These are phyloP conservation scores for Botrylloides violaceus DNA, from an alignment of 23 tunicate genomes.

Conservation along the genomic window DNA sequence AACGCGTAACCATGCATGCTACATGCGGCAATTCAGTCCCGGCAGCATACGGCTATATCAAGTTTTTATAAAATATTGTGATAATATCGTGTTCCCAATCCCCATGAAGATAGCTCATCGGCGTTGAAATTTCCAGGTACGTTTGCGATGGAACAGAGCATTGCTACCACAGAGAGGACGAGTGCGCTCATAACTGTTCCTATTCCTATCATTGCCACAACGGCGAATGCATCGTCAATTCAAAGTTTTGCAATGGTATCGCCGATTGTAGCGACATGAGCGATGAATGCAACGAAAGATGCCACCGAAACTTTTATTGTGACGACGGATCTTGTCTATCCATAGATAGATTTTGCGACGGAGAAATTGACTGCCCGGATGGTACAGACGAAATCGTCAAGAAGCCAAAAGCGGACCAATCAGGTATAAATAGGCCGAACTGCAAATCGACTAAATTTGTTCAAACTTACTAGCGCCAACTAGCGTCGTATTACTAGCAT, in stretches of 20 bases:
- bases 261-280: constrained; percentile 84
- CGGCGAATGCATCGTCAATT: constrained; percentile 4
- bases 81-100: too few relatives aligned
- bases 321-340: constrained; percentile 47
- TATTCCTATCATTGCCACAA: constrained; percentile 23
- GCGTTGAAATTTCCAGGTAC: too few relatives aligned
- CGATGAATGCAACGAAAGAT: constrained; percentile 47
- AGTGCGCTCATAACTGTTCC: constrained; percentile 35
- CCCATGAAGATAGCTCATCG: too few relatives aligned
- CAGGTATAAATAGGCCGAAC: too few relatives aligned
- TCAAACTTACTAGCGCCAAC: too few relatives aligned
- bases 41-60: too few relatives aligned
- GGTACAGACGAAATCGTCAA: constrained; percentile 54
- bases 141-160: constrained; percentile 72
- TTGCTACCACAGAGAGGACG: constrained; percentile 64
- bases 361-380: constrained; percentile 35
- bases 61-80: too few relatives aligned
- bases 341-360: constrained; percentile 66
- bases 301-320: constrained; percentile 26
- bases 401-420: neutral
- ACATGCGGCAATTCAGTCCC: too few relatives aligned
- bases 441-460: too few relatives aligned
- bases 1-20: too few relatives aligned
- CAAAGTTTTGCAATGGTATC: constrained; percentile 13
- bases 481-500: too few relatives aligned